Evolutionary conservation across 2,797 vertebrate species (phyloP).

Genomic region (Scleropages formosus): DNA sequence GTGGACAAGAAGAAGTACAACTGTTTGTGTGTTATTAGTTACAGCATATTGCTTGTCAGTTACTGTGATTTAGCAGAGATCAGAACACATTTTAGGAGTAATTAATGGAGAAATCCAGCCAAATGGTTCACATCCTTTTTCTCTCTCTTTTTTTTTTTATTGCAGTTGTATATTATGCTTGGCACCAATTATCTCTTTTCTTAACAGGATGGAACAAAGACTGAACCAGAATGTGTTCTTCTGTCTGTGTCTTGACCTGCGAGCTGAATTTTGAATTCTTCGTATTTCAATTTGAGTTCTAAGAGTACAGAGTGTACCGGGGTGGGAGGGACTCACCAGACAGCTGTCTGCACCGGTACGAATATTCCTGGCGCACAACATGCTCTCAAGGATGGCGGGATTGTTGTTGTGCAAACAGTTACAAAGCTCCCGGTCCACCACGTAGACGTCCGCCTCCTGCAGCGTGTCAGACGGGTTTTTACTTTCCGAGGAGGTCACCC

Average conservation of each 20-base stretch:
- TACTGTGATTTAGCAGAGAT: no score
- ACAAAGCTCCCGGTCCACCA: slow-evolving; percentile 41
- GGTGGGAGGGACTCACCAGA: slow-evolving; percentile 30
- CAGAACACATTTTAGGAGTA: no score
- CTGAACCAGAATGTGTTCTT: neutral
- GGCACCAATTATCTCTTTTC: no score
- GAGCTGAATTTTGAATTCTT: neutral
- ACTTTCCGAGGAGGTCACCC: neutral
- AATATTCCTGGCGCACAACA: slow-evolving; percentile 51
- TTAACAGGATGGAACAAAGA: neutral
- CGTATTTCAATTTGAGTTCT: neutral
- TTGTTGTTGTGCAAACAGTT: slow-evolving; percentile 36
- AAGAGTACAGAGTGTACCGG: neutral
- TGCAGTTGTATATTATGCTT: no score
- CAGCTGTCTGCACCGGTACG: slow-evolving; percentile 41
- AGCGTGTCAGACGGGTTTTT: slow-evolving; percentile 22
- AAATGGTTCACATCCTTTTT: no score
- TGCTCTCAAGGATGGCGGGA: slow-evolving; percentile 41
- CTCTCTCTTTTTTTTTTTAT: no score
- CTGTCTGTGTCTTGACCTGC: no score
- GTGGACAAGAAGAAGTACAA: no score
- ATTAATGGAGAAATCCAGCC: no score
- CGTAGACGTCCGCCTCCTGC: slow-evolving; percentile 40
- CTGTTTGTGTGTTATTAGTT: no score
- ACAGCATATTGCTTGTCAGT: no score